phyloP scores from a whole-genome alignment of 92 coral and sea anemone genomes.

The Epizoanthus stellaris region DNA sequence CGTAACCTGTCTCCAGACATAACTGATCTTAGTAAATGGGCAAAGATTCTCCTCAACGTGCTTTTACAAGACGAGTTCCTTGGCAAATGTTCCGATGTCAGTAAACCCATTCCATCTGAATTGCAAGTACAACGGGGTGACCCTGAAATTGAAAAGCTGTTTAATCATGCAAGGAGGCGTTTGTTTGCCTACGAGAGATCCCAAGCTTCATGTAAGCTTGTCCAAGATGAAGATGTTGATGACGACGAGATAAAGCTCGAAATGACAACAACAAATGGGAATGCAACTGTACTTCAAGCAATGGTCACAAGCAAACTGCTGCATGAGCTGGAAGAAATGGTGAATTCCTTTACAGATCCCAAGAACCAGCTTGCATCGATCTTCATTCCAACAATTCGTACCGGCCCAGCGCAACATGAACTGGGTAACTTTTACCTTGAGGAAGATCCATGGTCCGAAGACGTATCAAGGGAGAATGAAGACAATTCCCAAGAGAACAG shows the following conservation, averaged over 20 bases:
- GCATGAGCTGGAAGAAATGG: constrained; percentile 2
- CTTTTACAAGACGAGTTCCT: constrained; percentile 34
- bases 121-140: constrained; percentile 2
- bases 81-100: constrained; percentile 20
- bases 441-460: constrained; percentile 59
- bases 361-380: constrained; percentile 49
- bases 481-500: not conserved
- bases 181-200: constrained; percentile 58
- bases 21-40: constrained; percentile 54
- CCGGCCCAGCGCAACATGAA: constrained; percentile 32
- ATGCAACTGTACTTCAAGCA: not conserved
- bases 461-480: not conserved
- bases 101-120: not conserved
- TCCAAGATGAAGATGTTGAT: not conserved
- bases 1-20: not conserved
- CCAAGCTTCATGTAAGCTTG: constrained; percentile 23
- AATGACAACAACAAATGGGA: not conserved
- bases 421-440: constrained; percentile 61
- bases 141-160: constrained; percentile 4
- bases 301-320: constrained; percentile 11
- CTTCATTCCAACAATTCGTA: constrained; percentile 59
- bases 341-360: constrained; percentile 34
- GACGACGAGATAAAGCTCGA: constrained; percentile 27
- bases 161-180: constrained; percentile 26
- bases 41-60: constrained; percentile 36